Percentiles rank a stretch among this genome's conserved stretches.
Evolutionary conservation across 2,797 vertebrate genomes (phyloP).

Genomic region (Anguilla pacifica): DNA sequence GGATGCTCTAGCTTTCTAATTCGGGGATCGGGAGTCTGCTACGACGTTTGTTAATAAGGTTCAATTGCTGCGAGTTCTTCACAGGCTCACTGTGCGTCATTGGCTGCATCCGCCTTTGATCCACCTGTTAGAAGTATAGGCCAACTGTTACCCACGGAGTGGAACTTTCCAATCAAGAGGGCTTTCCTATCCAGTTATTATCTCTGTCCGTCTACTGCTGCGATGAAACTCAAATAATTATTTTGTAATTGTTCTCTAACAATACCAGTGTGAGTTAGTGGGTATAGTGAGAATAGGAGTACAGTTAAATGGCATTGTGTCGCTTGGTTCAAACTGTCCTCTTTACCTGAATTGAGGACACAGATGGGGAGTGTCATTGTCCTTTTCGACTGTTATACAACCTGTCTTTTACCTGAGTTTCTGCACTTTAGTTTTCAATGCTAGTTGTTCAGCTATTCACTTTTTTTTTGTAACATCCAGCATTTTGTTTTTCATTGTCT

Average conservation of each 20-base stretch:
- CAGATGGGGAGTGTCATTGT: too few relatives aligned
- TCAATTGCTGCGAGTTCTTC: not conserved
- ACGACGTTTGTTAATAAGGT: not conserved
- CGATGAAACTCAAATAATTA: too few relatives aligned
- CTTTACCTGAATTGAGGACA: not conserved
- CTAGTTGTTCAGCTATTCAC: too few relatives aligned
- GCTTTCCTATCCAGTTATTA: too few relatives aligned
- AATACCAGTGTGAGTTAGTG: not conserved
- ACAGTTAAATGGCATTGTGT: not conserved
- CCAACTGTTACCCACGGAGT: not conserved
- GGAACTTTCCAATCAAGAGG: not conserved
- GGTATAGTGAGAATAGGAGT: not conserved
- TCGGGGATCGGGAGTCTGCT: not conserved
- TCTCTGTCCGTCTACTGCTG: too few relatives aligned
- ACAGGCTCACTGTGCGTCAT: not conserved
- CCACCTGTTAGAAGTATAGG: not conserved
- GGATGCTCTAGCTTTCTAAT: not conserved
- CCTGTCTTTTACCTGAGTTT: too few relatives aligned
- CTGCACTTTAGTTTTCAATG: too few relatives aligned
- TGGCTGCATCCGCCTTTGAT: not conserved
- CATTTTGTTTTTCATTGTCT: too few relatives aligned
- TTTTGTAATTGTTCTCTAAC: not conserved
- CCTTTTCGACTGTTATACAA: too few relatives aligned
- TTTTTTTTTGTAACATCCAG: too few relatives aligned
- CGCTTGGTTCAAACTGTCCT: not conserved